These are phyloP conservation scores for Poecilia wingei DNA, from an alignment of 2,797 vertebrate species.

Conservation along the genomic window DNA sequence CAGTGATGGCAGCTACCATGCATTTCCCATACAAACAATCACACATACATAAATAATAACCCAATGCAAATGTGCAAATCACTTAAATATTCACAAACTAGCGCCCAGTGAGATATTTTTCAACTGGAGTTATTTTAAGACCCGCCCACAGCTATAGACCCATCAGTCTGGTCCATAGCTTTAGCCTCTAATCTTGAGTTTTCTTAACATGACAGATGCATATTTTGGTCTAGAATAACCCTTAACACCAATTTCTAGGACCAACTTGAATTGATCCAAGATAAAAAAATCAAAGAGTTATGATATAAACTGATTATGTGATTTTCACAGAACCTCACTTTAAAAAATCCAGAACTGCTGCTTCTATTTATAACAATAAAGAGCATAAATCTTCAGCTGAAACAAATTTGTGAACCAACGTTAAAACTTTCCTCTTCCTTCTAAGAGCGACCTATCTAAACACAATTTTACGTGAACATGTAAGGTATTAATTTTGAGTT, in stretches of 20 bases:
- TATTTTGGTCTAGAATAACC: not conserved
- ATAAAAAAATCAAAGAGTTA: not conserved
- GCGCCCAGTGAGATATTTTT: not conserved
- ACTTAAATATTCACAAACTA: not conserved
- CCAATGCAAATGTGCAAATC: not conserved
- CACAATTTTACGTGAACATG: conserved; percentile 40
- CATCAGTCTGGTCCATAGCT: not conserved
- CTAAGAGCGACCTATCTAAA: conserved; percentile 50
- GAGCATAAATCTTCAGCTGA: too few species aligned
- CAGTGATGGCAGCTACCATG: not conserved
- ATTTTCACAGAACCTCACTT: not conserved
- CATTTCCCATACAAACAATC: not conserved
- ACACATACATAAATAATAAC: not conserved
- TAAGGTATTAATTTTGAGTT: conserved; percentile 57
- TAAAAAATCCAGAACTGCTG: not conserved
- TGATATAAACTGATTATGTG: not conserved
- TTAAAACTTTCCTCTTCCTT: conserved; percentile 44
- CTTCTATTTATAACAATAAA: not conserved
- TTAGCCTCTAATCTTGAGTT: not conserved
- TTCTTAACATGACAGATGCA: not conserved
- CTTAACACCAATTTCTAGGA: not conserved
- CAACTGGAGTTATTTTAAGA: not conserved
- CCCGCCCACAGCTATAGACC: not conserved
- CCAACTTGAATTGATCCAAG: not conserved
- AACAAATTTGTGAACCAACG: conserved; percentile 34